Evolutionary conservation across 2,113 vertebrate species (phyloP).

Genomic region (Macrotis lagotis): DNA sequence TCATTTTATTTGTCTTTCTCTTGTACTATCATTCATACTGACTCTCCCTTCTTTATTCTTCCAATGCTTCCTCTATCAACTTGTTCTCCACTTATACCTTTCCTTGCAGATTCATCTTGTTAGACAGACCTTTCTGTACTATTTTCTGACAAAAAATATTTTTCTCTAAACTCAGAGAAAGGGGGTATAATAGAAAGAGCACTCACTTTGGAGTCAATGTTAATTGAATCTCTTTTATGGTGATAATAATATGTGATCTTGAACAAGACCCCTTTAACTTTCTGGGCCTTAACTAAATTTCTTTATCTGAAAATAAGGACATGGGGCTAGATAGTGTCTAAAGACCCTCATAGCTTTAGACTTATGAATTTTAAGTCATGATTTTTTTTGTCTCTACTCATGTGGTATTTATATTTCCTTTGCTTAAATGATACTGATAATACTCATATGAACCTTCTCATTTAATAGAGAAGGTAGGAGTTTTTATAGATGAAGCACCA

Average conservation of each 20-base stretch:
- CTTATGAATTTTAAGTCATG: not conserved
- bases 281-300: not conserved
- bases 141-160: not conserved
- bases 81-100: not conserved
- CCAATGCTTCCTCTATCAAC: not conserved
- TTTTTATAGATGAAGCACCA: too few species aligned
- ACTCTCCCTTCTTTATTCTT: not conserved
- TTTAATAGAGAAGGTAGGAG: too few species aligned
- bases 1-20: not conserved
- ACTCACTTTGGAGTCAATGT: not conserved
- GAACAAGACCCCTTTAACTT: not conserved
- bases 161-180: not conserved
- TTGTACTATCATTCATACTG: not conserved
- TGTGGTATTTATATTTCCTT: not conserved
- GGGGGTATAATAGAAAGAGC: not conserved
- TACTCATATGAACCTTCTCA: too few species aligned
- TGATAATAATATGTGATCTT: not conserved
- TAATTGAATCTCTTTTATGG: not conserved
- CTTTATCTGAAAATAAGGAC: not conserved
- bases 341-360: not conserved
- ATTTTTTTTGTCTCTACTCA: not conserved
- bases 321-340: not conserved
- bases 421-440: too few species aligned
- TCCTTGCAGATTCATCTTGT: not conserved
- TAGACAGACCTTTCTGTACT: not conserved